Percentiles rank a stretch among this genome's conserved stretches.
Evolutionary conservation across 2,113 vertebrate genomes (phyloP).

Genomic region (Catharus fuscescens): DNA sequence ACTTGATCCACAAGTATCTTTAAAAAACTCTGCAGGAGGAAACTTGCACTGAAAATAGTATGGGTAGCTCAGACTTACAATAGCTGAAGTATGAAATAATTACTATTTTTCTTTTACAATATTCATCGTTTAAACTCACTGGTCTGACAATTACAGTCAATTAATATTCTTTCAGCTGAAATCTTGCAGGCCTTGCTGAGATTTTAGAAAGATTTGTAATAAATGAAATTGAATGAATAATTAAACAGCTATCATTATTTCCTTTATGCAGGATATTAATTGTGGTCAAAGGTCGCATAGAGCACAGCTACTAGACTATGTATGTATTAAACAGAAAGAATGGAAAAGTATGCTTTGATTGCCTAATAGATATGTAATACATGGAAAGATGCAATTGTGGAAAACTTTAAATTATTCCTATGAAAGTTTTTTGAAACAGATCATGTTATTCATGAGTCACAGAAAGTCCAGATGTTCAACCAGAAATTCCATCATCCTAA

Average conservation of each 20-base stretch:
- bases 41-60: background rate
- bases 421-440: background rate
- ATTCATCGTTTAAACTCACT: background rate
- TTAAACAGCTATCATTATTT: background rate
- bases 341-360: background rate
- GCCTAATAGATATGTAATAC: background rate
- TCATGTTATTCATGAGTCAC: background rate
- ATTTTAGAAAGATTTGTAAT: background rate
- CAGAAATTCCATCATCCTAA: background rate
- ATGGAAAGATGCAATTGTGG: background rate
- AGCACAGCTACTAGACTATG: background rate
- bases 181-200: background rate
- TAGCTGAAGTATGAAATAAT: background rate
- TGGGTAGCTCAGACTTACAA: accelerated
- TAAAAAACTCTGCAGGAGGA: background rate
- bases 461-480: background rate
- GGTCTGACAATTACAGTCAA: background rate
- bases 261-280: background rate
- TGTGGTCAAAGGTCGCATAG: background rate
- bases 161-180: background rate
- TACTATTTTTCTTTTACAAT: background rate
- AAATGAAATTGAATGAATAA: background rate
- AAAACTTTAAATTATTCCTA: background rate
- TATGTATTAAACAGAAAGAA: background rate
- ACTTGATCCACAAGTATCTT: background rate